Evolutionary conservation across 2,888 invertebrate species (phyloP), one percentile per base, ranked within the genome.

Genomic region (Harpagoxenus sublaevis): DNA sequence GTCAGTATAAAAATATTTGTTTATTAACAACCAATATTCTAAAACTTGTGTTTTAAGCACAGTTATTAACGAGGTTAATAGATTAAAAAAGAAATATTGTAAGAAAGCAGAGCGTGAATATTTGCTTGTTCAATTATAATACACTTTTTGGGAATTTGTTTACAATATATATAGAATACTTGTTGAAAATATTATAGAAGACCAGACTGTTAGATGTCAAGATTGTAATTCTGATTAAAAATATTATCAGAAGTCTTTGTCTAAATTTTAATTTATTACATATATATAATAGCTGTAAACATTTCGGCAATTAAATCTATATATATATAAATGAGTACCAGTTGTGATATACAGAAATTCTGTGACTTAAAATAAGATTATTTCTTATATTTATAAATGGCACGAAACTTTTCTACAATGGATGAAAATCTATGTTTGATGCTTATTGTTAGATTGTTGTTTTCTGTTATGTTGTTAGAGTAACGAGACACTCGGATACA

Each of bases 1-100:
- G 45, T 74, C 23, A 1, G 2, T 75, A 18, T 62, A 57, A 57
- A 57, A 71, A 15, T 71, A 71, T 15, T 39, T 31, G 12, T 60
- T 57, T 71, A 57, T 57, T 18, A 12, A 28, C 9, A 39, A 71
- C 3, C 18, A 42, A 55, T 71, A n/a, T 71, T 23, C 0, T 23
- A 73, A 28, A 39, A 28, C 42, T 39, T 71, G 15, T 71, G 3
- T 18, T 28, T 57, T 1, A 23, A 70, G 2, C 35, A 31, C 3
- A 23, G 5, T 68, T 8, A 35, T 35, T 68, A 70, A 45, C 23
- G 3, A 65, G 42, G 6, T 10, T 70, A 51, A 51, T n/a, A n/a
- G 18, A 35, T 18, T n/a, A 18, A 48, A n/a, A 3, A 51, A n/a
- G 4, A 35, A 15, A 6, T 53, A n/a, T 39, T 71, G 3, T 28